Evolutionary conservation across 2,113 vertebrate species (phyloP).

Genomic region (Trachemys scripta): DNA sequence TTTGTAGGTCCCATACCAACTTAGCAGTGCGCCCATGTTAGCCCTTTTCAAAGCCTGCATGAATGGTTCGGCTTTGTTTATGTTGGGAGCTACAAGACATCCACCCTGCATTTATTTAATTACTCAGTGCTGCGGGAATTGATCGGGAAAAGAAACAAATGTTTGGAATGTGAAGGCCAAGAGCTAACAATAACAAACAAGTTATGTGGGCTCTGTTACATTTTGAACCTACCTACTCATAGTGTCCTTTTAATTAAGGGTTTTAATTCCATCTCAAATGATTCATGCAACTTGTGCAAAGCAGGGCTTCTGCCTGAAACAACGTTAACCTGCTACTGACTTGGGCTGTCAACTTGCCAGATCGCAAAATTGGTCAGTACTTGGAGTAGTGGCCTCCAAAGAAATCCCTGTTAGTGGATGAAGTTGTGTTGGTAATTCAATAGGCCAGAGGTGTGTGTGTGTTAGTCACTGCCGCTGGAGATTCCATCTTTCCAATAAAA

Average conservation of each 20-base stretch:
- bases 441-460: not conserved
- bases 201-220: not conserved
- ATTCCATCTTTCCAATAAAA: not conserved
- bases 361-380: slow-evolving; percentile 2
- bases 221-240: not conserved
- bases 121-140: slow-evolving; percentile 65
- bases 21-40: slow-evolving; percentile 54
- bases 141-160: slow-evolving; percentile 47
- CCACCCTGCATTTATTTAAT: slow-evolving; percentile 45
- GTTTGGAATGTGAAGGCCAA: slow-evolving; percentile 54
- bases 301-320: not conserved
- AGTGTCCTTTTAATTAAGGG: not conserved
- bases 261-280: slow-evolving; percentile 9
- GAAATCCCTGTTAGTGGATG: slow-evolving; percentile 52
- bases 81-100: slow-evolving; percentile 43
- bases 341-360: not conserved
- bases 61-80: not conserved
- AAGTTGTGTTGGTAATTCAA: slow-evolving; percentile 2
- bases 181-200: slow-evolving; percentile 11
- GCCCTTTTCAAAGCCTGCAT: slow-evolving; percentile 46
- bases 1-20: slow-evolving; percentile 39
- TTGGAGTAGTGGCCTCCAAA: not conserved
- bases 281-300: not conserved
- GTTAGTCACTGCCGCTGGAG: not conserved
- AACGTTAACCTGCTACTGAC: not conserved